A percentile compares a stretch with the other conserved stretches of the same genome.
These are phyloP conservation scores for Probosciger aterrimus DNA, from an alignment of 2,113 vertebrate species.

Conservation along the genomic window DNA sequence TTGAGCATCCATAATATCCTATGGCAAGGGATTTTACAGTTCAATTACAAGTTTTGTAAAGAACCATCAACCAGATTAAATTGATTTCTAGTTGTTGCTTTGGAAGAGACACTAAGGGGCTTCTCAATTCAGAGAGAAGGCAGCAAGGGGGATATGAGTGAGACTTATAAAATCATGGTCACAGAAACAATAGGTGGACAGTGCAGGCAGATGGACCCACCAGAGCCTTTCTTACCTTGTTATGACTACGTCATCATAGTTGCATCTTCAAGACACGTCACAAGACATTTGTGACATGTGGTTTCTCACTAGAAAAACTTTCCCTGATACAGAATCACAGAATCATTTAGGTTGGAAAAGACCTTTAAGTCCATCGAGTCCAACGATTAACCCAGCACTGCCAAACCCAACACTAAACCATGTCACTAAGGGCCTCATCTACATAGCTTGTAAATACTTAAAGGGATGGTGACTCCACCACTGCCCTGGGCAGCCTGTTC, in stretches of 20 bases:
- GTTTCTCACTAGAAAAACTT: not conserved
- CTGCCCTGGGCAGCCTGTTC: not conserved
- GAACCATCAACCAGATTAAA: slow-evolving; percentile 10
- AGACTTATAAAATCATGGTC: not conserved
- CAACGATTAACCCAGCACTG: not conserved
- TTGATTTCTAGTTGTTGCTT: not conserved
- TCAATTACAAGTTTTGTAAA: slow-evolving; percentile 17
- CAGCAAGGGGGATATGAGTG: accelerated
- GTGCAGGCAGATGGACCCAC: not conserved
- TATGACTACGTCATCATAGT: not conserved
- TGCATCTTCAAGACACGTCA: not conserved
- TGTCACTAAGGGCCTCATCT: not conserved
- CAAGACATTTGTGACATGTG: not conserved
- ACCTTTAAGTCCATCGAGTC: not conserved
- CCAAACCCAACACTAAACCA: not conserved
- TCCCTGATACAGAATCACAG: not conserved
- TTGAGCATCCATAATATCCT: not conserved
- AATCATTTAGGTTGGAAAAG: not conserved
- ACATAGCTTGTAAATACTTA: not conserved
- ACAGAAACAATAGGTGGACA: not conserved
- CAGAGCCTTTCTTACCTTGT: not conserved
- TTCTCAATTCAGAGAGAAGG: not conserved
- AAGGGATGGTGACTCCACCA: not conserved
- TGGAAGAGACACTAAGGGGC: not conserved
- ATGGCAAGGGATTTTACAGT: slow-evolving; percentile 32